Conservation (phyloP, 2,888 invertebrate genomes). For the Gari tellinella region DNA sequence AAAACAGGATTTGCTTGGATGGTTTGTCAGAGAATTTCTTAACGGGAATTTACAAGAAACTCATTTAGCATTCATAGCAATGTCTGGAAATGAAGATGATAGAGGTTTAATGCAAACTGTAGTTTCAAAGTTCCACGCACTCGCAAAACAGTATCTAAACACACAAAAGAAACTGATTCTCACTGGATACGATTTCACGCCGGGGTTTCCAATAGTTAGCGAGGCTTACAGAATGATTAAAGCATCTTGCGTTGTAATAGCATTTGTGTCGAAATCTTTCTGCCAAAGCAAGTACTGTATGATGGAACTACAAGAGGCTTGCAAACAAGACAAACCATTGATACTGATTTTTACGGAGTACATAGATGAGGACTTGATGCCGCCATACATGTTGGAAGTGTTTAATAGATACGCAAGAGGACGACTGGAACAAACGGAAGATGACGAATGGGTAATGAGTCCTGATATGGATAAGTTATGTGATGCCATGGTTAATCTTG, state of each 20-base stretch:
- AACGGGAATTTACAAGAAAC: neutral
- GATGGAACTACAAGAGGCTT: slow-evolving; percentile 6
- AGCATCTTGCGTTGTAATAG: slow-evolving; percentile 2
- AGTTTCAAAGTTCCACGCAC: neutral
- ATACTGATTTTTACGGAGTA: neutral
- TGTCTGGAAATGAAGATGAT: neutral
- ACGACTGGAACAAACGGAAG: neutral
- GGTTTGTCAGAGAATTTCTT: too few species aligned
- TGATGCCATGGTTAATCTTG: too few species aligned
- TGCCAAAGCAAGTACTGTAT: neutral
- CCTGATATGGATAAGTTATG: too few species aligned
- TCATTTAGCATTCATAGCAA: neutral
- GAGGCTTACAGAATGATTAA: neutral
- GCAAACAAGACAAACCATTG: slow-evolving; percentile 1
- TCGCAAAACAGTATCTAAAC: too few species aligned
- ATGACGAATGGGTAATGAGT: too few species aligned
- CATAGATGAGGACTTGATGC: neutral
- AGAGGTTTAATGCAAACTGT: neutral
- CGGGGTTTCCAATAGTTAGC: neutral
- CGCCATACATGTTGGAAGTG: neutral
- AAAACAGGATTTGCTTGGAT: too few species aligned
- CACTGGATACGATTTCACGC: neutral
- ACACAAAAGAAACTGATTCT: neutral
- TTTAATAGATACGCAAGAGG: neutral
- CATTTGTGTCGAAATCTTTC: neutral